A percentile compares a stretch with the other conserved stretches of the same genome.
Conservation (phyloP, 1,140 invertebrate genomes). For the Ganaspis sp. region DNA sequence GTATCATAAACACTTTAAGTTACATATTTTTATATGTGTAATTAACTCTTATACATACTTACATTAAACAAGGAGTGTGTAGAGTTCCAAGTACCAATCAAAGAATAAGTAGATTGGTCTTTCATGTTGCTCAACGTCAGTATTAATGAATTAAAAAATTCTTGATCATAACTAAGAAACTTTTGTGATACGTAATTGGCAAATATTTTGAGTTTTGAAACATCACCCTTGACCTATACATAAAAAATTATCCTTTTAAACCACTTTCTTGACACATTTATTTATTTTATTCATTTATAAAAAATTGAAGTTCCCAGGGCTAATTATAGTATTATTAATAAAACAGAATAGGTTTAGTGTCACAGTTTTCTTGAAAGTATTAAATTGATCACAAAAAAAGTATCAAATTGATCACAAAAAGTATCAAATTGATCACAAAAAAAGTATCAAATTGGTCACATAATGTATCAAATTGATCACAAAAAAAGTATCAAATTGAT, state of each 20-base stretch:
- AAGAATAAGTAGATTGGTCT: background rate
- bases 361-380: too few species aligned
- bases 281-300: too few species aligned
- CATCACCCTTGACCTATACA: background rate
- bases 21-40: background rate
- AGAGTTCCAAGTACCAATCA: background rate
- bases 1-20: background rate
- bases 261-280: too few species aligned
- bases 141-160: slow-evolving; percentile 22
- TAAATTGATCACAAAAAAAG: too few species aligned
- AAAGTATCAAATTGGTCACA: too few species aligned
- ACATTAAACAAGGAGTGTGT: background rate
- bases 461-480: too few species aligned
- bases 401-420: too few species aligned
- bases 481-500: too few species aligned
- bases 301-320: too few species aligned
- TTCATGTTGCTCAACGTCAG: background rate
- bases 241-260: background rate
- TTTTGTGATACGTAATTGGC: background rate
- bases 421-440: too few species aligned
- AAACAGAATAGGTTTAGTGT: too few species aligned
- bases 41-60: background rate
- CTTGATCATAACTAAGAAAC: background rate
- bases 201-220: background rate
- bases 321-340: too few species aligned